Evolutionary conservation across 2,113 vertebrate genomes (phyloP), one percentile per base, ranked within the genome.

Genomic region (Amphiprion ocellaris): DNA sequence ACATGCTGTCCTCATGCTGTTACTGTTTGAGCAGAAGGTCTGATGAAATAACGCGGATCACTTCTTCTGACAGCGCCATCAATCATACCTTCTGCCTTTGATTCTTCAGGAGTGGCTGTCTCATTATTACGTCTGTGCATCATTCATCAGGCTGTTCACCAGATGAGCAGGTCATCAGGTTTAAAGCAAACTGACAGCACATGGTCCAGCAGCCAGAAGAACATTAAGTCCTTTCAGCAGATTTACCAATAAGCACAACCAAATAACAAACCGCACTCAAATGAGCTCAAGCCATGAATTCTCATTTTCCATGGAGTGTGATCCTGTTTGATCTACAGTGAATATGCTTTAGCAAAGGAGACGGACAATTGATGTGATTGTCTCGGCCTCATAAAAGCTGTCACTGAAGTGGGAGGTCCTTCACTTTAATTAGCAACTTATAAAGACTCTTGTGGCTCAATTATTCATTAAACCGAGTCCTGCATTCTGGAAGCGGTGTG

Each of bases 351-450:
- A 30, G 41, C 17, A 65, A 28, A 59, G 33, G 62, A 69, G 14
- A 52, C 15, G 50, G 15, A 69, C 55, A 44, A 60, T 47, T 58
- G 17, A 60, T 84, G 66, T 73, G 67, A 77, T 70, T 75, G 73
- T 78, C 56, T 68, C 76, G 63, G 33, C 67, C 74, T 72, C 79
- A 89, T 74, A 65, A 69, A 28, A 74, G 62, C 26, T 0, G n/a
- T 47, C 24, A 30, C 12, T 71, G 74, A 79, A 62, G 76, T 56
- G 24, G 64, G 56, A 68, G 76, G 64, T 73, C 67, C 81, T 84
- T 78, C 85, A 80, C 28, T 82, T 90, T 82, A 84, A 91, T 91
- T 79, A 83, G 60, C 10, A 75, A 47, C 21, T 82, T 68, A 70
- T 60, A 39, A 73, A 66, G 56, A 66, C 81, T 5, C 72, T 68